Evolutionary conservation across 2,888 invertebrate genomes (phyloP).

Genomic region (Antheraea assamensis): DNA sequence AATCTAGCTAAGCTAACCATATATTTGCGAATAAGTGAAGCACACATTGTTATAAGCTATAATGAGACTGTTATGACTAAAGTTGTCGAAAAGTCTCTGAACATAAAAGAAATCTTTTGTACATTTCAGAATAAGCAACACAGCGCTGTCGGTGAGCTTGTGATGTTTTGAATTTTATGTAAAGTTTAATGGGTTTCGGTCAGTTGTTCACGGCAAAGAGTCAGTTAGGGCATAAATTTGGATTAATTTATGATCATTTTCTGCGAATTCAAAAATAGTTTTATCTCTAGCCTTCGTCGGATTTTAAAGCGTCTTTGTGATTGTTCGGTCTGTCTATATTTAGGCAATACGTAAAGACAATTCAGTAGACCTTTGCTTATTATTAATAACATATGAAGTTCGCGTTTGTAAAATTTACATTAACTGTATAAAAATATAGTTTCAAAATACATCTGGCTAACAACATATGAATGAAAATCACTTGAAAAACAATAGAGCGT

Average conservation of each 20-base stretch:
- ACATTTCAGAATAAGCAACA: background rate
- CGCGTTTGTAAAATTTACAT: background rate
- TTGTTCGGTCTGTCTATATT: background rate
- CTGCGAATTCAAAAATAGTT: conserved; percentile 7
- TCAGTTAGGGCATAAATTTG: conserved; percentile 1
- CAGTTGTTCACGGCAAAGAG: background rate
- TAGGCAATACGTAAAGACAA: background rate
- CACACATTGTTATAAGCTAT: too few species aligned
- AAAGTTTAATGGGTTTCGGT: conserved; percentile 4
- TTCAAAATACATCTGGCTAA: background rate
- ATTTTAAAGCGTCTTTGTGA: background rate
- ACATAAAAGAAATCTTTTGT: background rate
- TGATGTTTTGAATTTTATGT: background rate
- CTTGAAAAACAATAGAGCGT: background rate
- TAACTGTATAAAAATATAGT: background rate
- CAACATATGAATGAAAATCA: background rate
- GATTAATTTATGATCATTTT: conserved; percentile 3
- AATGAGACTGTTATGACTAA: too few species aligned
- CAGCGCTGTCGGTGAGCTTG: background rate
- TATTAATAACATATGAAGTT: background rate
- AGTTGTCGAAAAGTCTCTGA: too few species aligned
- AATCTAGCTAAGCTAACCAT: too few species aligned
- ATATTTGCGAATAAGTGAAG: too few species aligned
- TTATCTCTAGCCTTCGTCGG: background rate
- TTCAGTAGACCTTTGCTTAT: background rate